A percentile compares a stretch with the other conserved stretches of the same genome.
Conservation (phyloP, 1,140 invertebrate species). For the Euura saliciscinereae region DNA sequence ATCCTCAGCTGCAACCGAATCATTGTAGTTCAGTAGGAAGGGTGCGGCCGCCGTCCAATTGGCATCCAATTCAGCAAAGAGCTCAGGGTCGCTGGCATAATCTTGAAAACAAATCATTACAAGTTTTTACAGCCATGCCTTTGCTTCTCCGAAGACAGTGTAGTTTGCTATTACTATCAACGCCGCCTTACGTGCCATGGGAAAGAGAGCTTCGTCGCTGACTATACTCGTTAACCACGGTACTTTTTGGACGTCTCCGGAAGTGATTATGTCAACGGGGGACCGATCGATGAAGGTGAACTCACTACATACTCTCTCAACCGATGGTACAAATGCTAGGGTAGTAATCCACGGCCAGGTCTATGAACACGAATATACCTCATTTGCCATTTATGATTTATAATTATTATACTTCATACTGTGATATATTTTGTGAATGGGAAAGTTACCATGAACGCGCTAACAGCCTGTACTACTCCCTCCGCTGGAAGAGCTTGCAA, state of each 20-base stretch:
- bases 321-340: constrained; percentile 66
- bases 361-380: constrained; percentile 36
- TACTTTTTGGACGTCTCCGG: constrained; percentile 59
- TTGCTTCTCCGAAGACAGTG: not conserved
- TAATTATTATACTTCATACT: not conserved
- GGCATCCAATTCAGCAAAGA: not conserved
- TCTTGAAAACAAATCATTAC: not conserved
- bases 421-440: no score
- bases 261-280: constrained; percentile 61
- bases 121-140: no score
- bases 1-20: no score
- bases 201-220: constrained; percentile 68
- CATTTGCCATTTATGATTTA: no score
- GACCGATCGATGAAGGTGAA: constrained; percentile 62
- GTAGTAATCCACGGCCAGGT: constrained; percentile 65
- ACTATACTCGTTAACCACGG: constrained; percentile 66
- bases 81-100: not conserved
- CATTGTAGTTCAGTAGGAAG: constrained; percentile 6
- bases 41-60: constrained; percentile 12
- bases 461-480: constrained; percentile 55
- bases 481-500: constrained; percentile 67
- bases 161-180: not conserved
- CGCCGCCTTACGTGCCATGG: constrained; percentile 60
- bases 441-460: constrained; percentile 54
- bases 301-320: constrained; percentile 54